Evolutionary conservation across 2,888 invertebrate genomes (phyloP).

Genomic region (Leuctra nigra): DNA sequence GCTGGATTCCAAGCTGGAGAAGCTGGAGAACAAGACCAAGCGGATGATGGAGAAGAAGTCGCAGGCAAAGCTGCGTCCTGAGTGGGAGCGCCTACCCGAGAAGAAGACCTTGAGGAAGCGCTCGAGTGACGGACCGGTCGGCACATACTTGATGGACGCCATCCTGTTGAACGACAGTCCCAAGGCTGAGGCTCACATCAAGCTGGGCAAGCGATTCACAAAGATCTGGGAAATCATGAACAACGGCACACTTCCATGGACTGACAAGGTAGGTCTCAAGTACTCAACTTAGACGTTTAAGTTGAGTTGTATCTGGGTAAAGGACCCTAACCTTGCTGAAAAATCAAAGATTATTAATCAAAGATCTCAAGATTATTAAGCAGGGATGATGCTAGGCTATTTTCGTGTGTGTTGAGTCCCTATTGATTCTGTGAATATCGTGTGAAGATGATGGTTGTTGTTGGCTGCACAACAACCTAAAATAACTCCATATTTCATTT

Average conservation of each 20-base stretch:
- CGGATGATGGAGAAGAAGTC: constrained; percentile 40
- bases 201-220: constrained; percentile 38
- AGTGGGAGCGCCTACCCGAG: constrained; percentile 14
- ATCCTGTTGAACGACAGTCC: constrained; percentile 25
- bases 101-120: constrained; percentile 19
- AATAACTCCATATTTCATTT: constrained; percentile 11
- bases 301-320: too few relatives aligned
- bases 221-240: constrained; percentile 42
- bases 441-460: too few relatives aligned
- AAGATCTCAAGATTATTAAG: too few relatives aligned
- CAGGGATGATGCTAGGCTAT: too few relatives aligned
- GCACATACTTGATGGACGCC: constrained; percentile 26
- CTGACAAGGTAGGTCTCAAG: constrained; percentile 31
- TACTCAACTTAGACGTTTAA: too few relatives aligned
- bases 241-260: constrained; percentile 39
- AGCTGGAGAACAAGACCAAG: constrained; percentile 40
- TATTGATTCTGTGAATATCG: too few relatives aligned
- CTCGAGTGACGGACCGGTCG: constrained; percentile 18
- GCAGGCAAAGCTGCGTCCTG: constrained; percentile 21
- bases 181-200: constrained; percentile 23
- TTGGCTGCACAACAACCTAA: too few relatives aligned
- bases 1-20: constrained; percentile 39
- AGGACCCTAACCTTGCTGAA: too few relatives aligned
- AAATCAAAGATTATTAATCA: too few relatives aligned
- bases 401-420: too few relatives aligned